Evolutionary conservation across 2,113 vertebrate genomes (phyloP), one percentile per base, ranked within the genome.

Genomic region (Odocoileus hemionus): DNA sequence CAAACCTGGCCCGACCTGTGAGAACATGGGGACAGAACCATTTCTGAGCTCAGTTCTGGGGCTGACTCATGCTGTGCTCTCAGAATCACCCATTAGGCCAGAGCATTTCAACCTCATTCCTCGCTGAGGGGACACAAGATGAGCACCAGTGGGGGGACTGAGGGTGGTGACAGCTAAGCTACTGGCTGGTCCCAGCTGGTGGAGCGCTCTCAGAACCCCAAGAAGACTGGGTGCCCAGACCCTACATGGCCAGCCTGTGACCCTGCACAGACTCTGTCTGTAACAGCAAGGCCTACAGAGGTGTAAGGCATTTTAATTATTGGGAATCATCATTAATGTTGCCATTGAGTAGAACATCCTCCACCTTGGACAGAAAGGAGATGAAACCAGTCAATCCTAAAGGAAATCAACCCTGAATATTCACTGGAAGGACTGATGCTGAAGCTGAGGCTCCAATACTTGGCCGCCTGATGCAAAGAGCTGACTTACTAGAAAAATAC

Each of bases 291-390:
- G 17, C 33, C 80, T 28, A 6, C 15, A 30, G 64, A 26, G 43
- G 9, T 7, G 11, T 1, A 1, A 47, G 23, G 39, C 33, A 5
- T 7, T 36, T 82, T n/a, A 52, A 52, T 52, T 74, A 33, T 16
- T n/a, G 12, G 1, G 7, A 28, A n/a, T 26, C 3, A 1, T 21
- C 8, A 0, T 21, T 54, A 11, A 61, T 26, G n/a, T 10, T 50
- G 57, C 80, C 36, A 5, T 5, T 25, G 9, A n/a, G 30, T 5
- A n/a, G 43, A 39, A 30, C 36, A 39, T 74, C 67, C 67, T 74
- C 67, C 23, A 6, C 39, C 70, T 76, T 43, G 5, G 70, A 76
- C 26, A 15, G 25, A 76, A 76, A 36, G 36, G 36, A 36, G 36
- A 36, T 36, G 36, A 36, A 36, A 36, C 36, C 36, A 2, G 36